These are phyloP conservation scores for Strix aluco DNA, from an alignment of 2,113 vertebrate species.

Conservation along the genomic window DNA sequence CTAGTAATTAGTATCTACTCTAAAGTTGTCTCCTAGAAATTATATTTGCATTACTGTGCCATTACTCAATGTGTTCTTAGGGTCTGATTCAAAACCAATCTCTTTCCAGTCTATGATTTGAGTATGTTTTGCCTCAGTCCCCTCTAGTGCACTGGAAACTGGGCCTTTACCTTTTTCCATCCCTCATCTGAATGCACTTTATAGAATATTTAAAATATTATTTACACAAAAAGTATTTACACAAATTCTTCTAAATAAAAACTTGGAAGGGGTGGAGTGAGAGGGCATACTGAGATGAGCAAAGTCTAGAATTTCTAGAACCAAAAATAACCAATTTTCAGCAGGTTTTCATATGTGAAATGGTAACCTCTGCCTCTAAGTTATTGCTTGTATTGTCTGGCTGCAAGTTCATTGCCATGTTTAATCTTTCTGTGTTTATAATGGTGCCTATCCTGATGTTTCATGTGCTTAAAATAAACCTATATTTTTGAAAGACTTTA, in stretches of 20 bases:
- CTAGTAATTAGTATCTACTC: neutral
- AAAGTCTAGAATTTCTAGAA: neutral
- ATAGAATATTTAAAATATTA: slow-evolving; percentile 1
- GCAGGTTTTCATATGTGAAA: neutral
- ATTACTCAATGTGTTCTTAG: neutral
- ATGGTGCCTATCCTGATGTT: slow-evolving; percentile 19
- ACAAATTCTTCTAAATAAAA: neutral
- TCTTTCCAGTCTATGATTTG: neutral
- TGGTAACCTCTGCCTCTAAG: neutral
- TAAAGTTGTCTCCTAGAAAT: neutral
- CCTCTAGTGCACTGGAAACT: neutral
- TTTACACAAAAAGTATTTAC: neutral
- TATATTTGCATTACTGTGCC: slow-evolving; percentile 6
- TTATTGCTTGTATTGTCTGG: neutral
- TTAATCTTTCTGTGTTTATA: neutral
- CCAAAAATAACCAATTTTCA: neutral
- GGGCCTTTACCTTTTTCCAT: neutral
- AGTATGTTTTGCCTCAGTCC: neutral
- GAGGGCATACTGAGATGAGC: neutral
- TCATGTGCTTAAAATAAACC: slow-evolving; percentile 51
- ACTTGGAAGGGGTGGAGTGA: neutral
- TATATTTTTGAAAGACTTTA: slow-evolving; percentile 34
- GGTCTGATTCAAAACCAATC: neutral
- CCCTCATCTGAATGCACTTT: slow-evolving; percentile 39
- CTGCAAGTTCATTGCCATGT: neutral